phyloP scores from a whole-genome alignment of 2,113 vertebrate species.

The Balaenoptera acutorostrata region DNA sequence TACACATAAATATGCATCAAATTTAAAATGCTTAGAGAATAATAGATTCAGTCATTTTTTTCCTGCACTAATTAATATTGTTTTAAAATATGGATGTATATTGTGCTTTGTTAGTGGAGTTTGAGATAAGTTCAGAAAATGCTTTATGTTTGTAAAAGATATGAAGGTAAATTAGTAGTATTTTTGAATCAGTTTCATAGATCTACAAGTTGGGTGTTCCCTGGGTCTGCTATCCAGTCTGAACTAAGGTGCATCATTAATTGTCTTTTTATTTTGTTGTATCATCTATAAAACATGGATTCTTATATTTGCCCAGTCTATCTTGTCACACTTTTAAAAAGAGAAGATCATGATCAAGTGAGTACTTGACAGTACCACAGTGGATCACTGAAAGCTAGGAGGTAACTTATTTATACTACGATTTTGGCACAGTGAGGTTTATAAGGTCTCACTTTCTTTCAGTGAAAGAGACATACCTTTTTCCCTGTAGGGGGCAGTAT shows the following conservation, averaged over 20 bases:
- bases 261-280: not conserved
- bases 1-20: not conserved
- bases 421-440: not conserved
- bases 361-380: not conserved
- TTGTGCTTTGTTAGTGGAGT: not conserved
- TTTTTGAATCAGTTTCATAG: not conserved
- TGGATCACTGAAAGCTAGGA: not conserved
- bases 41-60: not conserved
- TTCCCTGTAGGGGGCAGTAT: not conserved
- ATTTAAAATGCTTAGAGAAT: not conserved
- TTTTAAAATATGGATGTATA: not conserved
- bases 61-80: not conserved
- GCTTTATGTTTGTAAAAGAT: not conserved
- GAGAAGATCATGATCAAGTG: not conserved
- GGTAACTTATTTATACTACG: not conserved
- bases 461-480: not conserved
- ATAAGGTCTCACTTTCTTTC: not conserved
- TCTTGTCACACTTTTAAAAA: not conserved
- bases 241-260: not conserved
- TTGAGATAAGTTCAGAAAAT: not conserved
- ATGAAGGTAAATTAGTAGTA: not conserved
- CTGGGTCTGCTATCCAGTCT: not conserved
- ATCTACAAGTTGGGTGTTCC: not conserved
- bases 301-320: not conserved
- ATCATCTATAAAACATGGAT: not conserved